These are phyloP conservation scores for Mamestra configurata DNA, from an alignment of 1,140 invertebrate genomes.

Conservation along the genomic window DNA sequence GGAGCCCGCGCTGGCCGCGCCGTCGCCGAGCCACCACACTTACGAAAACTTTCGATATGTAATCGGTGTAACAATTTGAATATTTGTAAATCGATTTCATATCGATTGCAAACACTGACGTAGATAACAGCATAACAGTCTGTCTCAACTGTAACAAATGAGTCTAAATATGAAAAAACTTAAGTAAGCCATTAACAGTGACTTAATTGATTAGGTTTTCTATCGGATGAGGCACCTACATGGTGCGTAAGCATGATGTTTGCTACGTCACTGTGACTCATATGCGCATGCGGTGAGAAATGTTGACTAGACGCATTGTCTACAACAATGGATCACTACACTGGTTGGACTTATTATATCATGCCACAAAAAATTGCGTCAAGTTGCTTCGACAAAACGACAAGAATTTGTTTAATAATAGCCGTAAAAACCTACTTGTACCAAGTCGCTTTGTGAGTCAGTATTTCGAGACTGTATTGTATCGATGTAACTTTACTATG, in stretches of 20 bases:
- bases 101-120: conserved; percentile 21
- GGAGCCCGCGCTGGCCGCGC: conserved; percentile 36
- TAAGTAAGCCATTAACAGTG: conserved; percentile 36
- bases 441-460: neutral
- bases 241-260: conserved; percentile 69
- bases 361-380: conserved; percentile 72
- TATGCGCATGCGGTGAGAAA: conserved; percentile 71
- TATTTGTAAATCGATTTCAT: conserved; percentile 49
- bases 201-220: conserved; percentile 57
- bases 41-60: conserved; percentile 46
- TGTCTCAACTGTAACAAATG: conserved; percentile 26
- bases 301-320: conserved; percentile 80
- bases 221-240: conserved; percentile 65
- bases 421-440: conserved; percentile 4
- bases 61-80: conserved; percentile 43
- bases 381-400: conserved; percentile 33
- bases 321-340: conserved; percentile 80
- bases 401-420: conserved; percentile 32
- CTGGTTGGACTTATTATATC: conserved; percentile 81
- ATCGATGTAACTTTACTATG: neutral
- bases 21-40: conserved; percentile 23
- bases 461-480: conserved; percentile 1
- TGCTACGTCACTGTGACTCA: conserved; percentile 78
- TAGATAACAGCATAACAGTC: conserved; percentile 15
- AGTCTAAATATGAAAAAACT: conserved; percentile 38